Evolutionary conservation across 2,113 vertebrate genomes (phyloP).

Genomic region (Sterna hirundo): DNA sequence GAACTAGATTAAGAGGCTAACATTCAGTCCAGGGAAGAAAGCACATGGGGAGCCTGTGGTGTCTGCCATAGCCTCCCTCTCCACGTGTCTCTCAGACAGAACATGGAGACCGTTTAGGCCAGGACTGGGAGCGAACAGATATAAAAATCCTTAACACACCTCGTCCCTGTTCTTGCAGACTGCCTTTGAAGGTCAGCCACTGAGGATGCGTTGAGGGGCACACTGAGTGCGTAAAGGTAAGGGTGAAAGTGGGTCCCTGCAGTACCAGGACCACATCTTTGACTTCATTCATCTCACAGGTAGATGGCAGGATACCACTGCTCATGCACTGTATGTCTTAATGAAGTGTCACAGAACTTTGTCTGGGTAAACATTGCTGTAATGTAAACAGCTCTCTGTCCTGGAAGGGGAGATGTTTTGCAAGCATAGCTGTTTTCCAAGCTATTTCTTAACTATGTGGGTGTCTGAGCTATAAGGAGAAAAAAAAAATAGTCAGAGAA

Average conservation of each 20-base stretch:
- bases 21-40: neutral
- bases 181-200: neutral
- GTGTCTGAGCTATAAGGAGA: constrained; percentile 5
- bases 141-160: neutral
- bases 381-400: neutral
- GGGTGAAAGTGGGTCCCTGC: neutral
- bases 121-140: neutral
- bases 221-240: neutral
- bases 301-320: neutral
- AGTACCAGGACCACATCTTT: neutral
- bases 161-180: neutral
- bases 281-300: neutral
- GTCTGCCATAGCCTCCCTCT: neutral
- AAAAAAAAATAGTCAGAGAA: neutral
- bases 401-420: neutral
- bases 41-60: neutral
- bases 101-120: neutral
- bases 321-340: neutral
- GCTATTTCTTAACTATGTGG: neutral
- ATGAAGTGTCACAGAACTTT: neutral
- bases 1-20: neutral
- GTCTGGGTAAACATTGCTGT: neutral
- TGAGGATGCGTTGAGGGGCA: accelerated
- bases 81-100: neutral
- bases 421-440: constrained; percentile 7